phyloP scores from a whole-genome alignment of 2,113 vertebrate species.

The Herpailurus yagouaroundi region DNA sequence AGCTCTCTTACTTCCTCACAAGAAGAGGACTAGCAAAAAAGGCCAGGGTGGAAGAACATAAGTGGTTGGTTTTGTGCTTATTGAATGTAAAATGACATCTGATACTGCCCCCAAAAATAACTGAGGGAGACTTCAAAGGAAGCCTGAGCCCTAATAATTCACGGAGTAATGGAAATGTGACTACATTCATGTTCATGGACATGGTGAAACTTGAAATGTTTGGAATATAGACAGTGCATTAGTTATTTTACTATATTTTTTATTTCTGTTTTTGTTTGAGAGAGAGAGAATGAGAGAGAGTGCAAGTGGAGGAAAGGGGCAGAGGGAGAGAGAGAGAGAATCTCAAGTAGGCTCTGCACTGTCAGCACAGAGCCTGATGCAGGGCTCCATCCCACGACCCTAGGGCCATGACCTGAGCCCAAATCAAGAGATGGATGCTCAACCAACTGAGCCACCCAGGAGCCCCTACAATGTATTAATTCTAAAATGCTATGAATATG shows the following conservation, averaged over 20 bases:
- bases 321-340: too few relatives aligned
- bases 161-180: not conserved
- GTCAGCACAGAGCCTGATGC: too few relatives aligned
- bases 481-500: slow-evolving; percentile 47
- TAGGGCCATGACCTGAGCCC: too few relatives aligned
- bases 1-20: not conserved
- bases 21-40: not conserved
- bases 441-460: too few relatives aligned
- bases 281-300: too few relatives aligned
- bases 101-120: not conserved
- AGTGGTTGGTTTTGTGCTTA: not conserved
- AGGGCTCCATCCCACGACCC: too few relatives aligned
- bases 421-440: too few relatives aligned
- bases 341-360: too few relatives aligned
- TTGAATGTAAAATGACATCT: not conserved
- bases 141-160: not conserved
- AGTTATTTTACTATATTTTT: not conserved
- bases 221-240: slow-evolving; percentile 37
- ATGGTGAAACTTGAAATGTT: slow-evolving; percentile 1
- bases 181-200: not conserved
- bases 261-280: too few relatives aligned
- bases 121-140: not conserved
- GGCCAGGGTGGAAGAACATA: not conserved
- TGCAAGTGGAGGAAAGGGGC: too few relatives aligned
- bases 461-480: not conserved